Evolutionary conservation across 2,797 vertebrate genomes (phyloP), one percentile per base, ranked within the genome.

Genomic region (Hemibagrus guttatus): DNA sequence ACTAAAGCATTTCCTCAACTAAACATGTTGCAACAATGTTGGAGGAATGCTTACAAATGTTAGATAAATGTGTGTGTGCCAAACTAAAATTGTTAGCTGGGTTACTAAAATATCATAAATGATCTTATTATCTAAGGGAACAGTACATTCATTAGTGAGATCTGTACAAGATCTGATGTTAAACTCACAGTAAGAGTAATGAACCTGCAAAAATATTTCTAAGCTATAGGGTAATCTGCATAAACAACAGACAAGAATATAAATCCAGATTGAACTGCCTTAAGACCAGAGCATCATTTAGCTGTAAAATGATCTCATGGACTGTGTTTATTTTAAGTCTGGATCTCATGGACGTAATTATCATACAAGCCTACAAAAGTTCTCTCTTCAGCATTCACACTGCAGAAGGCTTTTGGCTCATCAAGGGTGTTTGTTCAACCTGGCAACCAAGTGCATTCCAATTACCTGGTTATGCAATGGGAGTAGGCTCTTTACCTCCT

Each of bases 391-490:
- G 80, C 90, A 88, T 91, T 89, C 90, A 82, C 87, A 80, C 86
- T 86, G 81, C 66, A 28, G 69, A 42, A 81, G 64, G 35, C 84
- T 84, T 31, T 79, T 66, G 64, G 61, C 69, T 84, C 83, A 83
- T 84, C 84, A 84, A 87, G 86, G 72, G 80, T 11, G 59, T 86
- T 90, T 84, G 82, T 52, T 87, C 75, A 90, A 88, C 78, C 78
- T 80, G 35, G 78, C 78, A 80, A 80, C 78, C 78, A 80, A 61
- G 78, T 80, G 81, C 39, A 76, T 42, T 26, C 76, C 86, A 92
- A 91, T 93, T 90, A 92, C 90, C 84, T 87, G 85, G 85, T 87
- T 84, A 86, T 88, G 66, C 84, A 87, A 90, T 80, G 80, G 58
- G 88, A 69, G 75, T 17, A 69, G 59, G 52, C 81, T 68, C 84